A percentile compares a stretch with the other conserved stretches of the same genome.
These are phyloP conservation scores for Dendronephthya gigantea DNA, from an alignment of 64 coral and sea anemone species.

Conservation along the genomic window DNA sequence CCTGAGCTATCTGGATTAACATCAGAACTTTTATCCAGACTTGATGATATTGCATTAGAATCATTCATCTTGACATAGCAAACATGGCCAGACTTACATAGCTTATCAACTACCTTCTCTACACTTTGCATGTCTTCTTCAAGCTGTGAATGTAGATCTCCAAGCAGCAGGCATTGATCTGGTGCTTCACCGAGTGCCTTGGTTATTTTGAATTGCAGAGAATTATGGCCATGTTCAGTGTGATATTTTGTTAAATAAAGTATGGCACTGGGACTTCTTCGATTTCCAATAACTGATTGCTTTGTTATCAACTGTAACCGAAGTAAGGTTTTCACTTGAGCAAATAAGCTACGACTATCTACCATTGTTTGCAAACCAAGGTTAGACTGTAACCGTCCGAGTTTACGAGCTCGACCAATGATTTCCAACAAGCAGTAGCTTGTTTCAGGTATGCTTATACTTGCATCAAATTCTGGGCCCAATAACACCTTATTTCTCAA, in stretches of 20 bases:
- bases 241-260: neutral
- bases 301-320: neutral
- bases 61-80: neutral
- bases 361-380: neutral
- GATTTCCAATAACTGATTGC: neutral
- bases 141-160: neutral
- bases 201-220: neutral
- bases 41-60: neutral
- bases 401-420: constrained; percentile 56
- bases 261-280: neutral
- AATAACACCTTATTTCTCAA: constrained; percentile 49
- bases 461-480: constrained; percentile 40
- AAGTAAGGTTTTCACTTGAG: neutral
- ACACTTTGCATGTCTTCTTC: neutral
- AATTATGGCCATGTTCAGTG: neutral
- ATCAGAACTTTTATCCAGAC: no score
- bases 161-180: neutral
- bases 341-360: neutral
- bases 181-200: neutral
- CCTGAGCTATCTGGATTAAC: no score
- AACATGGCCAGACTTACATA: neutral
- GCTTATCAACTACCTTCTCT: neutral
- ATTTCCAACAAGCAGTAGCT: constrained; percentile 69
- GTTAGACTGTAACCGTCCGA: constrained; percentile 46
- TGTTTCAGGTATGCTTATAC: constrained; percentile 31